phyloP scores from a whole-genome alignment of 2,113 vertebrate species.

The Lepus europaeus region DNA sequence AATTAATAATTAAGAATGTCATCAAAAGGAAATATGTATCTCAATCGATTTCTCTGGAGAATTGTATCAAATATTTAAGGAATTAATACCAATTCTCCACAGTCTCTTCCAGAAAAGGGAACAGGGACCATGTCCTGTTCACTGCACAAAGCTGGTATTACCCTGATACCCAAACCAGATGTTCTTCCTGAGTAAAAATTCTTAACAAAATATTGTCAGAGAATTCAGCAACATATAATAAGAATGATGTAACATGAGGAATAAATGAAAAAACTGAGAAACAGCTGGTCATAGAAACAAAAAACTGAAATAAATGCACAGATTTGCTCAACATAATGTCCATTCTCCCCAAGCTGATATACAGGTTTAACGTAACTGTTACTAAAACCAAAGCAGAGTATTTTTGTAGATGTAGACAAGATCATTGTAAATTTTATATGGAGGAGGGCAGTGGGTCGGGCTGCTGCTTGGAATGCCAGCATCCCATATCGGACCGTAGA shows the following conservation, averaged over 20 bases:
- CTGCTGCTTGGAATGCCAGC: too few species aligned
- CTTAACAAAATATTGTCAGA: constrained; percentile 10
- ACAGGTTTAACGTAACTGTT: neutral
- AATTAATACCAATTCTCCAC: neutral
- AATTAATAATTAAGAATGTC: neutral
- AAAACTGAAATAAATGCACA: neutral
- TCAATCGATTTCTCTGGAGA: neutral
- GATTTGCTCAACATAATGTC: neutral
- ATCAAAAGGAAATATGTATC: neutral
- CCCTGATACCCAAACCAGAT: neutral
- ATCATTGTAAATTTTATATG: neutral
- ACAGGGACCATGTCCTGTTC: neutral
- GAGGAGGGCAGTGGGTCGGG: neutral
- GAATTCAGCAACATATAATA: constrained; percentile 4
- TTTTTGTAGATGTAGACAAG: neutral
- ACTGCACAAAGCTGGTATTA: neutral
- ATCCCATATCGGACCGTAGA: too few species aligned
- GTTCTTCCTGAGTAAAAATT: neutral
- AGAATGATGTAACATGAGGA: neutral
- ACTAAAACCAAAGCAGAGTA: neutral
- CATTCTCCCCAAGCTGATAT: neutral
- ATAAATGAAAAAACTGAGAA: neutral
- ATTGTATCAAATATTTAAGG: neutral
- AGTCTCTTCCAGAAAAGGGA: neutral
- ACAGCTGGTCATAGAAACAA: neutral